Conservation (phyloP, 2,888 invertebrate species). For the Leucophora obtusa region DNA sequence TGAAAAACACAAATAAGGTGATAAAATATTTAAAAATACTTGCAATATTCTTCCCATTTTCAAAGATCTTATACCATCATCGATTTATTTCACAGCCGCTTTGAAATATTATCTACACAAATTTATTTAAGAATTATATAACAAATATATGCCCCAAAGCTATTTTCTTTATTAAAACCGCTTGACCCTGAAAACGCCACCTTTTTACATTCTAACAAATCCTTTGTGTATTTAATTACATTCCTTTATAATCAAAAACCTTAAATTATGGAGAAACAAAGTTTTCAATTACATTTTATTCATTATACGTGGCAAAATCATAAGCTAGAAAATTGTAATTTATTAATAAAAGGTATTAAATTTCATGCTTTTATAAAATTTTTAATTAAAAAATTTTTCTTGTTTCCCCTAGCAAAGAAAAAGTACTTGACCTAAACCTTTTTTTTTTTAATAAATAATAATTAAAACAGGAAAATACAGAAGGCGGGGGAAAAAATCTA, state of each 20-base stretch:
- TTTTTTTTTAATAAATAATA: conserved; percentile 28
- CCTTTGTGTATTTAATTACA: conserved; percentile 47
- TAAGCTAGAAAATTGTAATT: no score
- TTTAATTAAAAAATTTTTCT: conserved; percentile 56
- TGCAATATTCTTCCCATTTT: no score
- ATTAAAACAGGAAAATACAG: conserved; percentile 20
- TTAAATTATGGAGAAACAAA: conserved; percentile 29
- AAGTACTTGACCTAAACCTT: conserved; percentile 57
- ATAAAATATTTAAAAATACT: no score
- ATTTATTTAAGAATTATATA: no score
- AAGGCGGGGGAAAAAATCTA: neutral
- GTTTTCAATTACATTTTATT: neutral
- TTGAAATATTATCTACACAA: no score
- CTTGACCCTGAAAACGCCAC: neutral
- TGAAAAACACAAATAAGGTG: no score
- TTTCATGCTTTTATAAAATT: neutral
- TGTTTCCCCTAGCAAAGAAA: conserved; percentile 41
- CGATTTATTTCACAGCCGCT: no score
- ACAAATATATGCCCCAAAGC: neutral
- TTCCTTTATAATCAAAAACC: conserved; percentile 24
- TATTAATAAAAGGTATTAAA: neutral
- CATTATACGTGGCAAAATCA: neutral
- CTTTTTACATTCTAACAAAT: conserved; percentile 15
- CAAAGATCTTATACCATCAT: no score
- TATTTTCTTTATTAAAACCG: neutral